Conservation (phyloP, 2,797 vertebrate species). For the Agapornis canus region DNA sequence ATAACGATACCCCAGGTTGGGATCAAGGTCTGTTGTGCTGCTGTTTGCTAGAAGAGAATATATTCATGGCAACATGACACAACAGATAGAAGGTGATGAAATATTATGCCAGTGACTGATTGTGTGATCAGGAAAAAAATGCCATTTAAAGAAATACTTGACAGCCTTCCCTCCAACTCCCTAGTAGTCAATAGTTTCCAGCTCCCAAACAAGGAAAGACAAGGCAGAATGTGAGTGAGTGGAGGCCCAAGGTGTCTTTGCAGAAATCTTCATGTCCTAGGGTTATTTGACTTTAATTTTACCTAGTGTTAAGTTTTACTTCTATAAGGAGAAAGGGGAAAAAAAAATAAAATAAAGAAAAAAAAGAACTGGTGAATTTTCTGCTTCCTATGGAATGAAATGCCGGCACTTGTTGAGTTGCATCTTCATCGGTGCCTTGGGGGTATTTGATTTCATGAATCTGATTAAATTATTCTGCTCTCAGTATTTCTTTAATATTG, state of each 20-base stretch:
- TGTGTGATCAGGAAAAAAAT: rapidly evolving
- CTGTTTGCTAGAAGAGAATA: not conserved
- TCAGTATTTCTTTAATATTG: slow-evolving; percentile 73
- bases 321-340: not conserved
- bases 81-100: not conserved
- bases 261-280: not conserved
- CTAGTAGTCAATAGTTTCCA: not conserved
- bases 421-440: slow-evolving; percentile 63
- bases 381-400: slow-evolving; percentile 45
- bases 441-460: slow-evolving; percentile 73
- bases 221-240: not conserved
- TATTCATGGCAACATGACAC: not conserved
- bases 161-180: not conserved
- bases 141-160: not conserved
- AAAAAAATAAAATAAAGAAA: not conserved
- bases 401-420: slow-evolving; percentile 62
- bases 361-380: slow-evolving; percentile 8
- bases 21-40: not conserved
- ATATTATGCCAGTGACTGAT: not conserved
- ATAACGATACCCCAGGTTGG: not conserved
- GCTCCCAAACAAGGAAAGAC: not conserved
- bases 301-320: not conserved
- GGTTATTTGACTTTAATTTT: slow-evolving; percentile 33
- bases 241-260: not conserved
- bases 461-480: slow-evolving; percentile 74